Conservation (phyloP, 2,113 vertebrate genomes). For the Alethe diademata region DNA sequence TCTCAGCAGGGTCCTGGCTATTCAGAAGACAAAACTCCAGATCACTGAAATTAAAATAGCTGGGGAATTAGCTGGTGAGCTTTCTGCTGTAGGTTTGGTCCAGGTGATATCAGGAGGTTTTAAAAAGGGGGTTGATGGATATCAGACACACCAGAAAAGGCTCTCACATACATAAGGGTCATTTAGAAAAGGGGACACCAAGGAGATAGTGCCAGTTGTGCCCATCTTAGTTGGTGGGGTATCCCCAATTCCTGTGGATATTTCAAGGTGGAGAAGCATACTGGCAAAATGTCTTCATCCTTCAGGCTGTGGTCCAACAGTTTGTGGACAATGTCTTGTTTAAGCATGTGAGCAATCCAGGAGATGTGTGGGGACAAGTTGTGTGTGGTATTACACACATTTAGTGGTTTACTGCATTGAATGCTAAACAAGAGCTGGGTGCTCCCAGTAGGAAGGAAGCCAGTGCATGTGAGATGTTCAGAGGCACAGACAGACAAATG, state of each 20-base stretch:
- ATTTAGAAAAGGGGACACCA: neutral
- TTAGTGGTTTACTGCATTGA: neutral
- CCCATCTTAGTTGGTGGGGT: neutral
- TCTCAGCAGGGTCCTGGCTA: neutral
- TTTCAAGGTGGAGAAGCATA: neutral
- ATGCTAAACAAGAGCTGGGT: neutral
- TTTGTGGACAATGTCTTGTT: neutral
- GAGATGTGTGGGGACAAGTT: neutral
- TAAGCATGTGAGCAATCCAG: neutral
- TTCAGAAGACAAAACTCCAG: neutral
- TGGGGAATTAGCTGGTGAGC: neutral
- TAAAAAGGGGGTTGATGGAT: neutral
- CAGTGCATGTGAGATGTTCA: neutral
- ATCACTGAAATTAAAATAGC: neutral
- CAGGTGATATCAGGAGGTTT: neutral
- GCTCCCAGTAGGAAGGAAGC: neutral
- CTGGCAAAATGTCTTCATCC: neutral
- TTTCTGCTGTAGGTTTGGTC: neutral
- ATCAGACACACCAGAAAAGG: neutral
- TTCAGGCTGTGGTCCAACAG: neutral
- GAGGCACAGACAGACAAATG: neutral
- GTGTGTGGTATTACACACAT: neutral
- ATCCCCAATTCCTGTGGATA: neutral
- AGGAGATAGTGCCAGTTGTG: neutral
- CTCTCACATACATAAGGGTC: accelerated